Conservation (phyloP, 1,140 invertebrate genomes). For the Musca domestica region DNA sequence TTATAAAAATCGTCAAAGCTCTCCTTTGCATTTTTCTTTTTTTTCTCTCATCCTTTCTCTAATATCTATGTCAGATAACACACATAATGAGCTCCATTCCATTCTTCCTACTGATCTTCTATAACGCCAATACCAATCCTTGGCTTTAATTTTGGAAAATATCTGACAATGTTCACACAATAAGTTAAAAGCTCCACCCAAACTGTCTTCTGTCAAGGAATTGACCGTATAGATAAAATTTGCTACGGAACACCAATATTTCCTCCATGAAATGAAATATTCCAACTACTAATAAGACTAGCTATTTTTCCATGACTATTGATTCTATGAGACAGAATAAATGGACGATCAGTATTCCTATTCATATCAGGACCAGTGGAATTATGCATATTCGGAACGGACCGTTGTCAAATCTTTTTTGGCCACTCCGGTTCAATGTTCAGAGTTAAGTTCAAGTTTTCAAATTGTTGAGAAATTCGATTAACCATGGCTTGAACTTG, state of each 20-base stretch:
- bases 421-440: not conserved
- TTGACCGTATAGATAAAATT: not conserved
- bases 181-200: not conserved
- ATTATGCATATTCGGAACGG: not conserved
- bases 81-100: not conserved
- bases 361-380: not conserved
- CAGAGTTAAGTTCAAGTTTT: not conserved
- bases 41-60: not conserved
- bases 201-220: not conserved
- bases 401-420: not conserved
- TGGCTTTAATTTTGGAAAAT: not conserved
- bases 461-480: not conserved
- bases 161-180: not conserved
- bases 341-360: not conserved
- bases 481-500: not conserved
- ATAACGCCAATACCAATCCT: not conserved
- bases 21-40: not conserved
- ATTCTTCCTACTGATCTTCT: not conserved
- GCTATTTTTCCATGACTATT: not conserved
- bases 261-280: not conserved
- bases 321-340: not conserved
- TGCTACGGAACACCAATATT: not conserved
- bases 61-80: not conserved
- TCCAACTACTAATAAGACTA: not conserved
- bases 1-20: not conserved